A percentile compares a stretch with the other conserved stretches of the same genome.
Conservation (phyloP, 2,113 vertebrate species). For the Rhinichthys klamathensis region DNA sequence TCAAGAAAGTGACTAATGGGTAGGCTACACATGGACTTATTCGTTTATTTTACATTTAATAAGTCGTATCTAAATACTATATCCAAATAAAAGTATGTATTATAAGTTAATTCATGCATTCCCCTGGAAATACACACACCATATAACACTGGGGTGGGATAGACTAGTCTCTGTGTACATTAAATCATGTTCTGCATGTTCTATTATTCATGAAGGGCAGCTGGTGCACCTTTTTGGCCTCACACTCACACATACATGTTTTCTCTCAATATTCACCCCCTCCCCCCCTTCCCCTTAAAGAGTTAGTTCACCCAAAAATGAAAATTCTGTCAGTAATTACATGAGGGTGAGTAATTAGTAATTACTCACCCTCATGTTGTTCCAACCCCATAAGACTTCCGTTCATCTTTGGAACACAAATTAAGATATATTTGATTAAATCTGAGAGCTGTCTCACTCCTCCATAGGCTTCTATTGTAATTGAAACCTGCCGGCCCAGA, state of each 20-base stretch:
- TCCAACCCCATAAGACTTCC: no score
- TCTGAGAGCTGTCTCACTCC: no score
- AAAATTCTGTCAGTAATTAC: no score
- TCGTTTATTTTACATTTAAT: not conserved
- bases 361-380: no score
- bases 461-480: no score
- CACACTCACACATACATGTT: conserved; percentile 3
- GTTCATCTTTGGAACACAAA: no score
- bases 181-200: conserved; percentile 20
- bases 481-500: no score
- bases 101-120: not conserved
- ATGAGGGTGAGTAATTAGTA: no score
- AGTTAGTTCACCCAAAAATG: no score
- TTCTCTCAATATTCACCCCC: not conserved
- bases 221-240: conserved; percentile 9
- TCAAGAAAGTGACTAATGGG: not conserved
- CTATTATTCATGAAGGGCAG: conserved; percentile 35
- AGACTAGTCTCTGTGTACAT: not conserved
- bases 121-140: not conserved
- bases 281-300: no score
- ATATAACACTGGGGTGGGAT: not conserved
- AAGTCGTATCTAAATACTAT: not conserved
- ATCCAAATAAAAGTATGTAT: not conserved
- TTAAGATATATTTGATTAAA: no score
- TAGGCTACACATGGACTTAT: no score